Percentiles rank a stretch among this genome's conserved stretches.
Evolutionary conservation across 2,113 vertebrate genomes (phyloP).

Genomic region (Eptesicus fuscus): DNA sequence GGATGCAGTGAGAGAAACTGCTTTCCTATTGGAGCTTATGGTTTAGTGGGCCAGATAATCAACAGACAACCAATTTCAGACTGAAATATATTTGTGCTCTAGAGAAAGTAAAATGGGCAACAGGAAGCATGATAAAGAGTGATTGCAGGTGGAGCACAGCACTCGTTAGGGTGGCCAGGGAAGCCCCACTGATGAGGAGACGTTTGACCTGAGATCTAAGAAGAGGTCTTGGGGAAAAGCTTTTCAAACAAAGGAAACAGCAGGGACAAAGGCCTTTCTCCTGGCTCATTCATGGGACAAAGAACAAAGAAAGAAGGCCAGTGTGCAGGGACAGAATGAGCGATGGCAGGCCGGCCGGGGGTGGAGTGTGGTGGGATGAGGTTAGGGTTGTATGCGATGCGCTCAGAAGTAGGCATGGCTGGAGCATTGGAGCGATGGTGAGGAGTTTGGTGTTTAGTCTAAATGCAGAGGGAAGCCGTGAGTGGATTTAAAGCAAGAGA

Average conservation of each 20-base stretch:
- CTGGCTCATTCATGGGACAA: background rate
- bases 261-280: background rate
- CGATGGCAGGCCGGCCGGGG: background rate
- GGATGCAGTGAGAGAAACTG: background rate
- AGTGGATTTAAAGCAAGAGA: background rate
- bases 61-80: background rate
- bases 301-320: constrained; percentile 29
- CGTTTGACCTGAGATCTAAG: constrained; percentile 13
- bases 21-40: background rate
- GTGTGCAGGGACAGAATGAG: background rate
- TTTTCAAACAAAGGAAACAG: constrained; percentile 47
- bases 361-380: background rate
- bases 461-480: background rate
- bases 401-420: background rate
- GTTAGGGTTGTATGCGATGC: no score
- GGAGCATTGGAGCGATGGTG: background rate
- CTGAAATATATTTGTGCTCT: background rate
- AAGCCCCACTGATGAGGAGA: background rate
- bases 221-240: background rate
- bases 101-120: background rate
- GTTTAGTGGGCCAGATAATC: background rate
- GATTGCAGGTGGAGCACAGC: background rate
- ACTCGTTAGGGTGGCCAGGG: background rate
- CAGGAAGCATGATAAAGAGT: background rate
- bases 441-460: background rate